Evolutionary conservation across 1,140 invertebrate genomes (phyloP), one percentile per base, ranked within the genome.

Genomic region (Bombus difficillimus): DNA sequence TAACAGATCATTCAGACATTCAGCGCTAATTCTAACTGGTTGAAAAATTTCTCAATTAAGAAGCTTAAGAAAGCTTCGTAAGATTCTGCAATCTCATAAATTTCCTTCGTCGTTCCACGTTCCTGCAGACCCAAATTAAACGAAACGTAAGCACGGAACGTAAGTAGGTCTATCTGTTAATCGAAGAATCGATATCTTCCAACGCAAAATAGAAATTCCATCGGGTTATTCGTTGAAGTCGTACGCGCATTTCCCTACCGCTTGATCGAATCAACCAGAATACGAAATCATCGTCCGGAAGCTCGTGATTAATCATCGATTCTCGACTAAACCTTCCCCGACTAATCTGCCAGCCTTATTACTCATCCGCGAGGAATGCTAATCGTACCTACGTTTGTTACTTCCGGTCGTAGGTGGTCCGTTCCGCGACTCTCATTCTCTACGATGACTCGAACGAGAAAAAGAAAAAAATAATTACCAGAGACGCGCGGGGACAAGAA

Each of bases 321-420:
- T 22, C 66, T 59, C 28, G 37, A 64, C 37, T 39, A 25, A 77
- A 62, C 28, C 75, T 41, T n/a, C 10, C 22, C 53, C 53, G 37
- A 41, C 28, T 76, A 25, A 57, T 76, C 39, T 41, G 18, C 28
- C 8, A 41, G 37, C 18, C 64, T 78, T 78, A 64, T 78, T 64
- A 64, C 37, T 73, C 71, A 85, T 59, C 37, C 57, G 4, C 32
- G 1, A 64, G 34, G 75, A 37, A 88, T 66, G 69, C 53, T 80
- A 39, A 80, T 81, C 43, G 57, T 9, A 32, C 18, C n/a, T 59
- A 28, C 37, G 37, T 39, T 72, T n/a, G 82, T 57, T 79, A 74
- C 81, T 86, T 86, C 85, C 81, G 85, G 81, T 73, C 85, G 73
- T 78, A 83, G 68, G 74, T 41, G 68, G 57, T 39, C 81, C 34